Conservation (phyloP, 2,113 vertebrate genomes). For the Tylochromis polylepis region DNA sequence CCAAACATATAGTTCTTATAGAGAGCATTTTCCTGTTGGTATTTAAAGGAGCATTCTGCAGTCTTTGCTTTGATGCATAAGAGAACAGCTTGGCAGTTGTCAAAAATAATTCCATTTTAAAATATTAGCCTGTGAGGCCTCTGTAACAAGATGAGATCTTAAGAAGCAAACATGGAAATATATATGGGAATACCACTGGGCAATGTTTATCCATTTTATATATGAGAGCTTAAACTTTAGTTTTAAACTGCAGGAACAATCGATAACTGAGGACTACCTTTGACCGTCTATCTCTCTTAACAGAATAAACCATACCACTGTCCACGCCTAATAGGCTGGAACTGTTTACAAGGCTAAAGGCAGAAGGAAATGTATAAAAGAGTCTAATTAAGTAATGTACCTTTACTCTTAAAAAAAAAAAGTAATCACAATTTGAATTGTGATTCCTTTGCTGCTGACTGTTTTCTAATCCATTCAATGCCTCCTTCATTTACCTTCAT, state of each 20-base stretch:
- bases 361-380: not conserved
- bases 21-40: not conserved
- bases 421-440: not conserved
- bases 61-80: not conserved
- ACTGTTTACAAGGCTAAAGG: conserved; percentile 7
- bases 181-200: not conserved
- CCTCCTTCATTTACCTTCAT: not conserved
- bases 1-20: not conserved
- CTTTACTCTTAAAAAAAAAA: not conserved
- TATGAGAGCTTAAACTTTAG: not conserved
- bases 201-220: not conserved
- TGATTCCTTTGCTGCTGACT: not conserved
- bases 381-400: conserved; percentile 13
- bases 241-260: conserved; percentile 15
- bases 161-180: not conserved
- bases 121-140: not conserved
- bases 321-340: not conserved
- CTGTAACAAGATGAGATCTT: not conserved
- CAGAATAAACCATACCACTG: not conserved
- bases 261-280: not conserved
- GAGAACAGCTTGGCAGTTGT: conserved; percentile 4
- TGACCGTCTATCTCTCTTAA: conserved; percentile 8
- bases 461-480: not conserved
- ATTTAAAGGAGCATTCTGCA: not conserved
- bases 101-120: conserved; percentile 5